Conservation (phyloP, 2,113 vertebrate genomes). For the Coptodon bakossiorum region DNA sequence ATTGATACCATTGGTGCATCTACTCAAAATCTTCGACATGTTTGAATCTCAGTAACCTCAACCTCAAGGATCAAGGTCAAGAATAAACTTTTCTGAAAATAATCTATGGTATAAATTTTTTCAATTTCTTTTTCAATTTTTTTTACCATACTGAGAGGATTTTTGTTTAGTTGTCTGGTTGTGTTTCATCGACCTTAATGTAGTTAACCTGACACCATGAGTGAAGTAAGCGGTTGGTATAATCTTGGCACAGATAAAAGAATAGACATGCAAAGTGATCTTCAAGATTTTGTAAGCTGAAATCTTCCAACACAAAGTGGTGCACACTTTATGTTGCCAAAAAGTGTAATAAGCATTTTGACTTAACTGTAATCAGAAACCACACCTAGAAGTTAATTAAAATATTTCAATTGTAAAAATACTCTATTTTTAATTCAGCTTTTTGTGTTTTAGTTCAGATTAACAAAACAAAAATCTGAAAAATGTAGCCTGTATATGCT, state of each 20-base stretch:
- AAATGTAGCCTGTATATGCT: not conserved
- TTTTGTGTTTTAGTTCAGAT: not conserved
- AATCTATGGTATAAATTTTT: not conserved
- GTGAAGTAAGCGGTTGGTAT: not conserved
- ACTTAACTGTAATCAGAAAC: not conserved
- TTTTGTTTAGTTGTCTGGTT: not conserved
- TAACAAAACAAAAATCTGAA: not conserved
- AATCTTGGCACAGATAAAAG: not conserved
- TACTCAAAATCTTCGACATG: not conserved
- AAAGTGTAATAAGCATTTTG: not conserved
- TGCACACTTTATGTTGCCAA: not conserved
- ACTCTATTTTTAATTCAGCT: not conserved
- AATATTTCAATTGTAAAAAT: not conserved
- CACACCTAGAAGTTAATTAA: not conserved
- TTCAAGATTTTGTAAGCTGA: not conserved
- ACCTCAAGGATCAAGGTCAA: not conserved
- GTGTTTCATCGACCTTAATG: not conserved
- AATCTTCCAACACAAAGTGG: not conserved
- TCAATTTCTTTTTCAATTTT: not conserved
- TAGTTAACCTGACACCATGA: not conserved
- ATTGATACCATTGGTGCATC: not conserved
- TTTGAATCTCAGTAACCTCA: not conserved
- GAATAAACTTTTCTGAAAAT: not conserved
- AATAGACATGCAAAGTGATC: not conserved
- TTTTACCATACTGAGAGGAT: not conserved